phyloP scores from a whole-genome alignment of 2,797 vertebrate genomes.

The Spheniscus humboldti region DNA sequence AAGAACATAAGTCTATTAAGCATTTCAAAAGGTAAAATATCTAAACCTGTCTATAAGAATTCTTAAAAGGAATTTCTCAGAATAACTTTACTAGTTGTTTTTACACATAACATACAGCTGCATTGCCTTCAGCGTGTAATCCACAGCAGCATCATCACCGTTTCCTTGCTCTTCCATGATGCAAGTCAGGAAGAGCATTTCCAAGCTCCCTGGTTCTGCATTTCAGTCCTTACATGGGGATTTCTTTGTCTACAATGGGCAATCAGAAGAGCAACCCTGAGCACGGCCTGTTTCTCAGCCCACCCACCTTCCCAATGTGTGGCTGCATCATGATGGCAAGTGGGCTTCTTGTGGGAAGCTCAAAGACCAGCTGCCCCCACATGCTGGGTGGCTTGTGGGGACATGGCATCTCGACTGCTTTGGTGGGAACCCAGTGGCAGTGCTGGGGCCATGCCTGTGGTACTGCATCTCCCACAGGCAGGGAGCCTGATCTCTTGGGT shows the following conservation, averaged over 20 bases:
- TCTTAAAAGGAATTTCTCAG: background rate
- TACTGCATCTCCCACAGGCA: background rate
- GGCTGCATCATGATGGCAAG: background rate
- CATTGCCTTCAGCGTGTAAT: background rate
- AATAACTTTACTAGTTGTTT: background rate
- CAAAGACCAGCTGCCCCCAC: background rate
- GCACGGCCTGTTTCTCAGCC: background rate
- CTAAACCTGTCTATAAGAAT: background rate
- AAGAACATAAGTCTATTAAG: background rate
- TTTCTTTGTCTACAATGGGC: background rate
- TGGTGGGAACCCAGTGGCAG: background rate
- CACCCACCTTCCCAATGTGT: background rate
- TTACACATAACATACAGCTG: background rate
- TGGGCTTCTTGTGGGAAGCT: background rate
- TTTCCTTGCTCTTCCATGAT: background rate
- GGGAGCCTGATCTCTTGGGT: background rate
- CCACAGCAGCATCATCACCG: background rate
- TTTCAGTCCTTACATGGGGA: background rate
- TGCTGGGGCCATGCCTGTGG: rapidly evolving
- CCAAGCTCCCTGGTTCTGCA: background rate
- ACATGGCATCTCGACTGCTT: background rate
- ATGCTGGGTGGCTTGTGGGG: background rate
- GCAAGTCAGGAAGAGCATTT: background rate
- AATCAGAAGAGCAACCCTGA: background rate
- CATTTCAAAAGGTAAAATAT: background rate